Evolutionary conservation across 2,888 invertebrate species (phyloP).

Genomic region (Pogonocherus hispidulus): DNA sequence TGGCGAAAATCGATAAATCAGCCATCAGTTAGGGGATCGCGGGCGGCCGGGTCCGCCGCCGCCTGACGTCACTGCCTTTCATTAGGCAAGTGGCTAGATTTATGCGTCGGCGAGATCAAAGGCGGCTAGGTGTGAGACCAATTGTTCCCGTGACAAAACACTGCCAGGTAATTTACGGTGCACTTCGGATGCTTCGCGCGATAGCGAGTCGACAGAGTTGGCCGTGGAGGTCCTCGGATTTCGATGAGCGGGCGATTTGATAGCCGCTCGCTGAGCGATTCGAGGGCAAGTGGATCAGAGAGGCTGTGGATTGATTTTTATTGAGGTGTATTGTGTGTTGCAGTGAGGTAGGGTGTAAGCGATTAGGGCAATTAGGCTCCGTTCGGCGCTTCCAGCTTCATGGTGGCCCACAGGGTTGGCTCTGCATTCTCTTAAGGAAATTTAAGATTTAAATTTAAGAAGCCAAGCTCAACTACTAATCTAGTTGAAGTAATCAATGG

Average conservation of each 20-base stretch:
- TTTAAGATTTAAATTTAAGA: too few relatives aligned
- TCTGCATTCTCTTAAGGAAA: background rate
- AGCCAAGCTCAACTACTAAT: too few relatives aligned
- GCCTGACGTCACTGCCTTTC: constrained; percentile 66
- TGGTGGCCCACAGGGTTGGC: constrained; percentile 19
- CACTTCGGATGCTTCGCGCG: constrained; percentile 59
- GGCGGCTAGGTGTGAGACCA: constrained; percentile 70
- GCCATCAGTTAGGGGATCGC: constrained; percentile 63
- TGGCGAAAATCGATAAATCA: constrained; percentile 63
- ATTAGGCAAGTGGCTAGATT: constrained; percentile 70
- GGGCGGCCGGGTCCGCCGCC: constrained; percentile 49
- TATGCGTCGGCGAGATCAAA: constrained; percentile 69
- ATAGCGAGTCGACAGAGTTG: constrained; percentile 42
- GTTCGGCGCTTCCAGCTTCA: constrained; percentile 25
- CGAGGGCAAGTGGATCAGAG: constrained; percentile 10
- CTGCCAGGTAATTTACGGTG: constrained; percentile 68
- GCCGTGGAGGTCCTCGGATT: constrained; percentile 9
- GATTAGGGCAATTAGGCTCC: constrained; percentile 32
- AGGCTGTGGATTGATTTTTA: background rate
- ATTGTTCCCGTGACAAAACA: constrained; percentile 71
- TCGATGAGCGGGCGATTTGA: background rate
- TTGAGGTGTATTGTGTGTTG: background rate
- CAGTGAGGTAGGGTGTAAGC: constrained; percentile 13
- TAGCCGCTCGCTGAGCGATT: background rate
- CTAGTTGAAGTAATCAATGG: too few relatives aligned